Base-by-base conservation (phyloP, 2,797 vertebrate species). In the Poliocrania exsul region DNA sequence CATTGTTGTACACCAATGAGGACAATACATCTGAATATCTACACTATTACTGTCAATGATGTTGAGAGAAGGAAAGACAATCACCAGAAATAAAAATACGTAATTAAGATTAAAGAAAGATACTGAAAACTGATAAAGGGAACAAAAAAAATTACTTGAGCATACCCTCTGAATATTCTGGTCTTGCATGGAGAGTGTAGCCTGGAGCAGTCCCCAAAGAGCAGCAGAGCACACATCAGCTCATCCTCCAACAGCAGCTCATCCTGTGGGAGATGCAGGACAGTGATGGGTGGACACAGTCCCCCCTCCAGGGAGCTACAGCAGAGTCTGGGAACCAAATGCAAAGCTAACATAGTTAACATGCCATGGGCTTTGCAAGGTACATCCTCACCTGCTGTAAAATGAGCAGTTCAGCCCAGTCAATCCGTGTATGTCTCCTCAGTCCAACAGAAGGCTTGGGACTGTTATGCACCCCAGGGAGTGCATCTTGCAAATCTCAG, bases 131-230 rank as follows among this genome's bases (percentile, higher is more conserved):
- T 37, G 35, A 46, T 42, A 60, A 80, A 49, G 28, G 11, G 58
- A 78, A 44, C 10, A 1, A 64, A 74, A 87, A 53, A 37, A 69
- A 46, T 72, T 51, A 62, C 67, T 89, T 70, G 53, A 72, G 40
- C n/a, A 1, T 44, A 53, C 51, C 18, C n/a, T 92, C 11, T 88
- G 88, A 81, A 58, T 47, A 57, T 78, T 44, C 79, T 78, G 56
- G 25, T 88, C 54, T 83, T 84, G 87, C 24, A 29, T 3, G 3
- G 81, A 16, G 4, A 33, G 62, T 4, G 33, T 19, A 35, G 73
- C 54, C 56, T 33, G 75, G 65, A 95, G 58, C 33, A 93, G 7
- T 90, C 56, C 66, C 77, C 80, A n/a, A 16, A 66, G 47, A 75
- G 92, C 16, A 71, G 72, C 57, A 47, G 14, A 33, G 53, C 86